Conservation (phyloP, 2,113 vertebrate species). For the Fulica atra region DNA sequence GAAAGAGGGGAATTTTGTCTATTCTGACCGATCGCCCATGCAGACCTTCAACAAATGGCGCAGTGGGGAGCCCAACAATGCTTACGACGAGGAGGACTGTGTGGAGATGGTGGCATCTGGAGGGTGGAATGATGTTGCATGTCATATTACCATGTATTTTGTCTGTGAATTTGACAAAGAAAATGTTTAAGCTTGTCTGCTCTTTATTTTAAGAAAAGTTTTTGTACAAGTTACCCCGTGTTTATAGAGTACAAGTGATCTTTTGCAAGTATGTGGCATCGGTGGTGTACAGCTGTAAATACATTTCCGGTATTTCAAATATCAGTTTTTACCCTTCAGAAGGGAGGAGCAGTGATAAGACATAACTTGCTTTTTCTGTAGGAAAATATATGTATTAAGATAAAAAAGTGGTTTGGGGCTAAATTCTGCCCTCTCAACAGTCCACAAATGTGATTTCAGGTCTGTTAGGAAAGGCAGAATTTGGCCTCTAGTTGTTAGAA, state of each 20-base stretch:
- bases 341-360: constrained; percentile 28
- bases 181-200: constrained; percentile 74
- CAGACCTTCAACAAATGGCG: constrained; percentile 96
- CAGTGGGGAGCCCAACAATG: constrained; percentile 93
- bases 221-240: not conserved
- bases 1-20: constrained; percentile 89
- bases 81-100: constrained; percentile 94
- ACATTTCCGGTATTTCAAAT: constrained; percentile 63
- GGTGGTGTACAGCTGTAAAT: constrained; percentile 71
- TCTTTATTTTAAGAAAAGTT: not conserved
- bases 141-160: constrained; percentile 94
- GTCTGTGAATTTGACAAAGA: constrained; percentile 97
- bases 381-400: not conserved
- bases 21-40: constrained; percentile 90
- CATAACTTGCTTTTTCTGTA: not conserved
- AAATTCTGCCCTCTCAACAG: not conserved
- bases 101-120: constrained; percentile 92
- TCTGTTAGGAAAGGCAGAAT: not conserved
- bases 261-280: not conserved
- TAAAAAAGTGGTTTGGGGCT: not conserved
- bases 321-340: constrained; percentile 67
- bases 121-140: constrained; percentile 97
- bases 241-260: not conserved
- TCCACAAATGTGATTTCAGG: not conserved
- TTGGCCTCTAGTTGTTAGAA: not conserved